phyloP scores from a whole-genome alignment of 2,113 vertebrate species.

The Vireo altiloquus region DNA sequence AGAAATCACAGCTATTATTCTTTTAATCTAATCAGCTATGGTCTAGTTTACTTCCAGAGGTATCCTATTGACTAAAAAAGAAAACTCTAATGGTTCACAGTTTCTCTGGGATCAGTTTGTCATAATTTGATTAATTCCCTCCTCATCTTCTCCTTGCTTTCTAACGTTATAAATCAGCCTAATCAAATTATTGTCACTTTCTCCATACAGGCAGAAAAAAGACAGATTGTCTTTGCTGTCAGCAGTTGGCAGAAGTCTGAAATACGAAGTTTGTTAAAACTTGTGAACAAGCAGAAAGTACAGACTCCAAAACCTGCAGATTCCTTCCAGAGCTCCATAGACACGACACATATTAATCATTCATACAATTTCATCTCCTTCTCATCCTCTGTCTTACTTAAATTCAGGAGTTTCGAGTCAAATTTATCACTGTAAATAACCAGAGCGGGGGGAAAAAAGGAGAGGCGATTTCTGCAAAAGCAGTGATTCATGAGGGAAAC shows the following conservation, averaged over 20 bases:
- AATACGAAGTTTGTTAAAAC: background rate
- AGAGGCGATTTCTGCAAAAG: background rate
- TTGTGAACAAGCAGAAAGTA: background rate
- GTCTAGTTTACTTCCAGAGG: background rate
- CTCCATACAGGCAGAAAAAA: background rate
- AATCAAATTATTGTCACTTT: slow-evolving; percentile 18
- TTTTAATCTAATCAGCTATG: background rate
- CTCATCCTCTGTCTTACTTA: background rate
- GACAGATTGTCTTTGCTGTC: background rate
- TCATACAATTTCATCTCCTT: background rate
- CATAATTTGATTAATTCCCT: background rate
- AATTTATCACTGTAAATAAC: background rate
- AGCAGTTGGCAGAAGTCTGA: background rate
- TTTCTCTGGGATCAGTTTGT: background rate
- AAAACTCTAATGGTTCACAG: background rate
- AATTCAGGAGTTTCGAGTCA: background rate
- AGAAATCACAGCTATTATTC: background rate
- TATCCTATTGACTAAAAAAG: background rate
- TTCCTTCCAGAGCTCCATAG: background rate
- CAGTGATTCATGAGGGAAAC: background rate
- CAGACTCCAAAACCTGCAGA: background rate
- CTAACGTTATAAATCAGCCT: slow-evolving; percentile 16
- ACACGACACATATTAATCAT: background rate
- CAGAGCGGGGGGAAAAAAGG: fast-evolving
- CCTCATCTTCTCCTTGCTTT: background rate